Percentiles rank a stretch among this genome's conserved stretches.
phyloP scores from a whole-genome alignment of 2,888 invertebrate genomes.

The Hemithea aestivaria region DNA sequence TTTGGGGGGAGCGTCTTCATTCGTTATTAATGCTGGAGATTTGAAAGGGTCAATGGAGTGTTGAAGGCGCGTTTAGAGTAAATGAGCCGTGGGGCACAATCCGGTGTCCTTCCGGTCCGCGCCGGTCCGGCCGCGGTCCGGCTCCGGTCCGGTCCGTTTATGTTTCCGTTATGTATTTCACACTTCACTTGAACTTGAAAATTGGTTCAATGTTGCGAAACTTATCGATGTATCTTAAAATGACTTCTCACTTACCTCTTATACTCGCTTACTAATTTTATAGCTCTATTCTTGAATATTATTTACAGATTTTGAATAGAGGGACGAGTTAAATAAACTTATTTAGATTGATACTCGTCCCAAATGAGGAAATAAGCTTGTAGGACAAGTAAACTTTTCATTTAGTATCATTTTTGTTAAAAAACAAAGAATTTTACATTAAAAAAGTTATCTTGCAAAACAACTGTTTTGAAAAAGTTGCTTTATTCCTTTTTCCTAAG shows the following conservation, averaged over 20 bases:
- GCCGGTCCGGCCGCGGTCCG: slow-evolving; percentile 23
- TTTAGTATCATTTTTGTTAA: too few relatives aligned
- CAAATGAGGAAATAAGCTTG: too few relatives aligned
- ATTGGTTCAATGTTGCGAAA: slow-evolving; percentile 23
- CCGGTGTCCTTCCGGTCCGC: slow-evolving; percentile 38
- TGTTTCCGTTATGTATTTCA: slow-evolving; percentile 37
- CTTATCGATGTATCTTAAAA: slow-evolving; percentile 24
- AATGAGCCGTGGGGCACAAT: slow-evolving; percentile 72
- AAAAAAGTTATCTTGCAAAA: too few relatives aligned
- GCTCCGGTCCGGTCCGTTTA: slow-evolving; percentile 42
- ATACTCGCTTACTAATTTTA: too few relatives aligned
- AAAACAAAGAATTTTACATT: too few relatives aligned
- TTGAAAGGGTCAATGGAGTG: slow-evolving; percentile 59
- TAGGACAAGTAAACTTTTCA: too few relatives aligned
- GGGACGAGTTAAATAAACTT: too few relatives aligned
- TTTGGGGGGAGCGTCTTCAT: slow-evolving; percentile 36
- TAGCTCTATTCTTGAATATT: too few relatives aligned
- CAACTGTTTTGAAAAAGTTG: too few relatives aligned
- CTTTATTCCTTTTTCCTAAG: too few relatives aligned
- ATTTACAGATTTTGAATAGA: too few relatives aligned
- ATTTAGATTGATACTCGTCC: too few relatives aligned
- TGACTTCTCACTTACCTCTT: slow-evolving; percentile 11
- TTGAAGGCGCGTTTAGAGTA: slow-evolving; percentile 61
- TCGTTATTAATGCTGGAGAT: slow-evolving; percentile 55
- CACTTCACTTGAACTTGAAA: slow-evolving; percentile 27